Conservation (phyloP, 2,888 invertebrate species). For the Conomelus anceps region DNA sequence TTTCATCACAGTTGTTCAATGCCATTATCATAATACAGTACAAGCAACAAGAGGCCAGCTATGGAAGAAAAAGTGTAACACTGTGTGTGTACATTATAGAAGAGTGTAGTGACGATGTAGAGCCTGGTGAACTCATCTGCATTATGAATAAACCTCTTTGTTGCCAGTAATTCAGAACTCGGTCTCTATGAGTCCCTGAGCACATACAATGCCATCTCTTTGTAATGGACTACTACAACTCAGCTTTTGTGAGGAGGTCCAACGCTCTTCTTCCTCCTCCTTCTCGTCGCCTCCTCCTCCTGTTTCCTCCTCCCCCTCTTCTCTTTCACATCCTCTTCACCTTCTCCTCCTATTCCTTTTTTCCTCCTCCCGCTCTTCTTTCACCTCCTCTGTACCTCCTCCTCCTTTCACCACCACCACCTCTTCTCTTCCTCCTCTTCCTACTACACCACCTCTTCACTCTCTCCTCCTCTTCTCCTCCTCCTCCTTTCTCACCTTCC, state of each 20-base stretch:
- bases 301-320: constrained; percentile 2
- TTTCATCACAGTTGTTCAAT: background rate
- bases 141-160: background rate
- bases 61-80: background rate
- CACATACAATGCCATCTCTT: background rate
- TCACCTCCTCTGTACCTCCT: no score
- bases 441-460: background rate
- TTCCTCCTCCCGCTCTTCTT: no score
- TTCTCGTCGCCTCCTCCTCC: background rate
- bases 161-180: background rate
- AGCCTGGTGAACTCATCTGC: background rate
- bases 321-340: background rate
- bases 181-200: background rate
- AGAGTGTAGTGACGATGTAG: no score
- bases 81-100: background rate
- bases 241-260: background rate
- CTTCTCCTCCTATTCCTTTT: background rate
- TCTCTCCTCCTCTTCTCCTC: background rate
- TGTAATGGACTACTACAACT: background rate
- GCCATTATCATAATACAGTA: background rate
- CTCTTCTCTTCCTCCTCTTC: background rate
- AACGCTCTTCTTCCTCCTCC: background rate
- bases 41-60: background rate
- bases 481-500: background rate
- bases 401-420: background rate